Percentiles rank a stretch among this genome's conserved stretches.
Conservation (phyloP, 2,797 vertebrate genomes). For the Pseudotriccus pelzelni region DNA sequence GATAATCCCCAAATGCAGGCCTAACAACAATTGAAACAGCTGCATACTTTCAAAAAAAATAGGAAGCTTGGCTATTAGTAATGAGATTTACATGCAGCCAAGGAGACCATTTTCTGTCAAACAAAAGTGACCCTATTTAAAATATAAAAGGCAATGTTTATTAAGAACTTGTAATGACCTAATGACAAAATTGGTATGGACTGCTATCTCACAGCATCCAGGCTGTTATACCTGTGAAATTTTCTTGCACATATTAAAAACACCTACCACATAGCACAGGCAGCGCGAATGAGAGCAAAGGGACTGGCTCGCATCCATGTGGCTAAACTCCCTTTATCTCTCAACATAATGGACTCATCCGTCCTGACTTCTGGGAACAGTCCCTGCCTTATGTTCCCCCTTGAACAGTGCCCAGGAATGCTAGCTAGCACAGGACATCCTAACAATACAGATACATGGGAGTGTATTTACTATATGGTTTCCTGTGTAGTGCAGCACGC, state of each 20-base stretch:
- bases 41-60: background rate
- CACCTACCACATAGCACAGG: background rate
- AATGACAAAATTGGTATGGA: background rate
- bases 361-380: slow-evolving; percentile 6
- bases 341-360: background rate
- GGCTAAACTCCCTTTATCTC: slow-evolving; percentile 18
- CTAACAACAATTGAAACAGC: slow-evolving; percentile 17
- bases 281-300: background rate
- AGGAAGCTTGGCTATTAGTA: slow-evolving; percentile 20
- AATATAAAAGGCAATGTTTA: background rate
- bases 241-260: background rate
- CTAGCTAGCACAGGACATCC: background rate
- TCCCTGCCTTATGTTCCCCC: background rate
- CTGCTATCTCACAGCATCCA: background rate
- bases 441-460: background rate
- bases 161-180: background rate
- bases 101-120: background rate
- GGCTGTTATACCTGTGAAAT: background rate
- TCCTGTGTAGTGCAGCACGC: background rate
- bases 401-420: background rate
- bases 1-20: slow-evolving; percentile 45
- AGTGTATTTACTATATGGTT: background rate
- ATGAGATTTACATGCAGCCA: slow-evolving; percentile 3
- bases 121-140: background rate
- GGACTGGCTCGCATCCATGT: background rate